These are phyloP conservation scores for Pantelozetes paolii DNA, from an alignment of 2,888 invertebrate species.

Conservation along the genomic window DNA sequence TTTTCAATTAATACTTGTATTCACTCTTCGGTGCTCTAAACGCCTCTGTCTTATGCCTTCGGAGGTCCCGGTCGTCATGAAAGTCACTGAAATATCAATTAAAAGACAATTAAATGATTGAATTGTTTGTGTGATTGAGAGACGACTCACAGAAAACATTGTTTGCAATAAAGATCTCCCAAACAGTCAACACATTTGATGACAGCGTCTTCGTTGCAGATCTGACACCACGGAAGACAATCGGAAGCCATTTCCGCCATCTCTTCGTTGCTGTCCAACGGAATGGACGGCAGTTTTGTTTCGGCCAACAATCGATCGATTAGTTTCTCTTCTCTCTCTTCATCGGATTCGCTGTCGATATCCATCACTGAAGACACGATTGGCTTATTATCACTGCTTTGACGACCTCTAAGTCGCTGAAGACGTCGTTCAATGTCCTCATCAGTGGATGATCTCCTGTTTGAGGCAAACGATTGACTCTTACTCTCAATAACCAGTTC, in stretches of 20 bases:
- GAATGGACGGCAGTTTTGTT: conserved; percentile 36
- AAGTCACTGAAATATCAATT: conserved; percentile 42
- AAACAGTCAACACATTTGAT: conserved; percentile 71
- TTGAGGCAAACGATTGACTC: conserved; percentile 35
- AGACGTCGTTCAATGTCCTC: conserved; percentile 50
- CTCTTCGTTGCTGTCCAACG: conserved; percentile 42
- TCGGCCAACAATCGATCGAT: conserved; percentile 42
- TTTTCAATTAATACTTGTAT: neutral
- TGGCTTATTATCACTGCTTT: conserved; percentile 49
- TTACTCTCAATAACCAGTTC: conserved; percentile 48
- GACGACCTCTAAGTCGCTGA: conserved; percentile 61
- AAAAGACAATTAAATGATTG: neutral
- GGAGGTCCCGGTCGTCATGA: conserved; percentile 45
- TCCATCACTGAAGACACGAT: conserved; percentile 35
- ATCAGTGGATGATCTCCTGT: conserved; percentile 43
- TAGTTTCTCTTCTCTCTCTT: conserved; percentile 46
- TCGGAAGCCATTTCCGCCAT: conserved; percentile 43
- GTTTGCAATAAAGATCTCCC: conserved; percentile 71
- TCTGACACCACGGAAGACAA: conserved; percentile 75
- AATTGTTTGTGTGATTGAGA: neutral
- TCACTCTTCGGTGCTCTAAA: conserved; percentile 40
- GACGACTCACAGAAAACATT: conserved; percentile 64
- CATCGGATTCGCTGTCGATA: conserved; percentile 14
- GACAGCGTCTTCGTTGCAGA: conserved; percentile 75
- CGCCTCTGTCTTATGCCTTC: conserved; percentile 44